phyloP scores from a whole-genome alignment of 2,113 vertebrate species.

The Oryctolagus cuniculus region DNA sequence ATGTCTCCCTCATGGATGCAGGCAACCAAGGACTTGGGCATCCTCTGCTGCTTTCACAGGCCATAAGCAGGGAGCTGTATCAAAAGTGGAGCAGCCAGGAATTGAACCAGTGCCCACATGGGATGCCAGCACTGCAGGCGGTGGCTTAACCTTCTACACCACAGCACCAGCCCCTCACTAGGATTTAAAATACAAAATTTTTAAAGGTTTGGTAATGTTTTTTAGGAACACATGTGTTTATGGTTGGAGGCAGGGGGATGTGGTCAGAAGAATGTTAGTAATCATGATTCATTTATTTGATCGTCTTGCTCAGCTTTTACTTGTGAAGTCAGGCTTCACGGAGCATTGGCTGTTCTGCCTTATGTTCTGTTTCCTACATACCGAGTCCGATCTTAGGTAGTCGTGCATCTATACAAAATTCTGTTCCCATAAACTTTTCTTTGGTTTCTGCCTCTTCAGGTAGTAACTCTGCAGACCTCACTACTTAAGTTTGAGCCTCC shows the following conservation, averaged over 20 bases:
- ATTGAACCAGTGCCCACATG: too few species aligned
- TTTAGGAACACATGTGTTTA: neutral
- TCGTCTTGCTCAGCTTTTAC: neutral
- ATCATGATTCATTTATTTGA: neutral
- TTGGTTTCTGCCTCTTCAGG: constrained; percentile 82
- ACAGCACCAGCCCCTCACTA: too few species aligned
- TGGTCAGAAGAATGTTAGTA: neutral
- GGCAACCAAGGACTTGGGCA: too few species aligned
- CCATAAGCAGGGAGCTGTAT: too few species aligned
- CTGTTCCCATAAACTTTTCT: neutral
- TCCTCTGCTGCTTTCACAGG: too few species aligned
- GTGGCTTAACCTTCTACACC: too few species aligned
- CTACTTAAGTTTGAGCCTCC: constrained; percentile 88
- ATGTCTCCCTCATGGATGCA: too few species aligned
- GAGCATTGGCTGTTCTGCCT: neutral
- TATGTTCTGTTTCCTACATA: neutral
- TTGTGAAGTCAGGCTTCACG: neutral
- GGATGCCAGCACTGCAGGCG: too few species aligned
- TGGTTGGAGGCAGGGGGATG: neutral
- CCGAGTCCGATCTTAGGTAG: neutral
- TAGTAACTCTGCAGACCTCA: constrained; percentile 88
- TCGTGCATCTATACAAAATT: neutral
- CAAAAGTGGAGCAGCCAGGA: too few species aligned
- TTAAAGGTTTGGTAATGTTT: neutral
- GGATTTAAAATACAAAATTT: neutral